phyloP scores from a whole-genome alignment of 2,888 invertebrate genomes.

The Volucella inanis region DNA sequence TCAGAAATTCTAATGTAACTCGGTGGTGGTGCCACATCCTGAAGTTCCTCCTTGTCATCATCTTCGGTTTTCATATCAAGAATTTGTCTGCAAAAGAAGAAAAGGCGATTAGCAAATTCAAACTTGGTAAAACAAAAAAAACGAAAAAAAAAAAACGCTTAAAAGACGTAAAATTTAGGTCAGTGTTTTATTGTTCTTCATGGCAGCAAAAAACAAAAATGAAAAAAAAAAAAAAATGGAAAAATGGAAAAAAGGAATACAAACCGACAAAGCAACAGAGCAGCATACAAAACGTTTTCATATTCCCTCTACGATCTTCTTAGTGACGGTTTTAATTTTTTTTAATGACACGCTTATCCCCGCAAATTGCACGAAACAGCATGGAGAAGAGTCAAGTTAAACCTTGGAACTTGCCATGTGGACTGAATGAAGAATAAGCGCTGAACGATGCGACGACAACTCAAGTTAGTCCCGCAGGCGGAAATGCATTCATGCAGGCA shows the following conservation, averaged over 20 bases:
- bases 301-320: conserved; percentile 63
- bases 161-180: conserved; percentile 55
- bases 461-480: conserved; percentile 42
- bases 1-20: conserved; percentile 75
- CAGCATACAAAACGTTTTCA: conserved; percentile 44
- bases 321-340: conserved; percentile 60
- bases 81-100: conserved; percentile 59
- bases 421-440: conserved; percentile 59
- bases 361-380: conserved; percentile 18
- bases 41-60: conserved; percentile 74
- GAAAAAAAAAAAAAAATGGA: background rate
- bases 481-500: conserved; percentile 69
- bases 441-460: conserved; percentile 10
- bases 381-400: conserved; percentile 43
- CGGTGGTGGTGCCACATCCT: conserved; percentile 75
- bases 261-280: no score
- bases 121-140: conserved; percentile 2
- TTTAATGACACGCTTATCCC: conserved; percentile 67
- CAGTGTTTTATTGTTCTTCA: conserved; percentile 62
- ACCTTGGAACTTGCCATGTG: conserved; percentile 60
- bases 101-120: conserved; percentile 36
- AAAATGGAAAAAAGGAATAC: background rate
- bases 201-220: conserved; percentile 22
- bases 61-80: conserved; percentile 69
- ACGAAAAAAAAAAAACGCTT: conserved; percentile 18